Percentiles rank a stretch among this genome's conserved stretches.
Evolutionary conservation across 2,888 invertebrate species (phyloP).

Genomic region (Tiphia femorata): DNA sequence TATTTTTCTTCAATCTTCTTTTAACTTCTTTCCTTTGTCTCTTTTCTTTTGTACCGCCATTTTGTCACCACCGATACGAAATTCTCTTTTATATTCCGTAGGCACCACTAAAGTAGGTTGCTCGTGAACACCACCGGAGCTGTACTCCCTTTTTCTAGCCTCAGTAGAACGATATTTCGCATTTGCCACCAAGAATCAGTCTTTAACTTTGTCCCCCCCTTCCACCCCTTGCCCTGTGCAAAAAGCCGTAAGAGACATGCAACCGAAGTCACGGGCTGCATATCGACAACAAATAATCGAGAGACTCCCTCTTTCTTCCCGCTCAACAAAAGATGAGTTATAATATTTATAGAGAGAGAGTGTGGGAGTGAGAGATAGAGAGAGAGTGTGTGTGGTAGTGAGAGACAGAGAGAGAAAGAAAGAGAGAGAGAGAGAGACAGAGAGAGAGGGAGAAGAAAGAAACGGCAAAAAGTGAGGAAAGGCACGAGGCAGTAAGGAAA

Average conservation of each 20-base stretch:
- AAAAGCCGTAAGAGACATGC: slow-evolving; percentile 1
- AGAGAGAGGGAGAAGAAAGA: slow-evolving; percentile 1
- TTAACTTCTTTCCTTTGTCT: background rate
- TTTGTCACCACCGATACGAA: slow-evolving; percentile 40
- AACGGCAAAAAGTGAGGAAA: background rate
- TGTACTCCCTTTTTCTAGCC: slow-evolving; percentile 46
- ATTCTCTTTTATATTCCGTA: slow-evolving; percentile 58
- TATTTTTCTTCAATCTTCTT: background rate
- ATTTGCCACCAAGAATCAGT: slow-evolving; percentile 29
- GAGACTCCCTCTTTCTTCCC: too few relatives aligned
- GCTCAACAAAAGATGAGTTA: background rate
- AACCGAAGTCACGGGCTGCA: too few relatives aligned
- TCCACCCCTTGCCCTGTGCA: background rate
- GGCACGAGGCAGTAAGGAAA: too few relatives aligned
- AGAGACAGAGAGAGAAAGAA: slow-evolving; percentile 1
- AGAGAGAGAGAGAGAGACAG: background rate
- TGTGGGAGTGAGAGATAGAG: too few relatives aligned
- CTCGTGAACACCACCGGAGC: slow-evolving; percentile 66
- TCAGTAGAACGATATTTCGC: slow-evolving; percentile 36
- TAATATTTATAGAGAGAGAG: slow-evolving; percentile 15
- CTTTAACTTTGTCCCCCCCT: slow-evolving; percentile 20
- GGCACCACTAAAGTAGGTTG: slow-evolving; percentile 68
- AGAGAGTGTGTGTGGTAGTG: too few relatives aligned
- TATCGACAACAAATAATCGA: too few relatives aligned
- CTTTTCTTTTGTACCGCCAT: slow-evolving; percentile 42